Conservation (phyloP, 2,797 vertebrate genomes). For the Brachyalestes nurse region DNA sequence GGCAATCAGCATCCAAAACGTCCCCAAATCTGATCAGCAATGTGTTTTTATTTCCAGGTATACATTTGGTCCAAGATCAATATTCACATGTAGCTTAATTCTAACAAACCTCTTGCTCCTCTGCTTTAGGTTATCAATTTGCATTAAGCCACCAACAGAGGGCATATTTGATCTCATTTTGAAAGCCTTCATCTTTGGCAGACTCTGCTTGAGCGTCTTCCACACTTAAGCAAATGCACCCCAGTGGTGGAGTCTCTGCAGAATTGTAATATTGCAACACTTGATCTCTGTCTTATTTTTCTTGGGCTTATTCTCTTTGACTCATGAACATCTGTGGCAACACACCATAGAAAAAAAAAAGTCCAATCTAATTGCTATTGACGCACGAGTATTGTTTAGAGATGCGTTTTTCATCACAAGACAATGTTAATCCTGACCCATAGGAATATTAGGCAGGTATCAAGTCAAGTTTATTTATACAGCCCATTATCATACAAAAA, state of each 20-base stretch:
- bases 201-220: neutral
- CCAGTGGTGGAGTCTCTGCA: neutral
- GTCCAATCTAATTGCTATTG: neutral
- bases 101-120: neutral
- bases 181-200: neutral
- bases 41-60: neutral
- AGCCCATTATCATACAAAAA: too few species aligned
- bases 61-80: neutral
- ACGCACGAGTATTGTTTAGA: neutral
- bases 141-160: constrained; percentile 25
- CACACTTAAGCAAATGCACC: neutral
- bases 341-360: constrained; percentile 1
- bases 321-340: constrained; percentile 6
- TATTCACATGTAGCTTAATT: neutral
- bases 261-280: constrained; percentile 14
- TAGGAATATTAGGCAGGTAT: neutral
- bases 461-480: too few species aligned
- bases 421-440: neutral
- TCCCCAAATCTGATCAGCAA: neutral
- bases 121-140: neutral
- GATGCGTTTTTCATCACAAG: neutral
- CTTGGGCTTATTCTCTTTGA: neutral
- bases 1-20: neutral
- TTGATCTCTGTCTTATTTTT: constrained; percentile 22
- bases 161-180: constrained; percentile 27